Evolutionary conservation across 2,888 invertebrate genomes (phyloP).

Genomic region (Rhagium mordax): DNA sequence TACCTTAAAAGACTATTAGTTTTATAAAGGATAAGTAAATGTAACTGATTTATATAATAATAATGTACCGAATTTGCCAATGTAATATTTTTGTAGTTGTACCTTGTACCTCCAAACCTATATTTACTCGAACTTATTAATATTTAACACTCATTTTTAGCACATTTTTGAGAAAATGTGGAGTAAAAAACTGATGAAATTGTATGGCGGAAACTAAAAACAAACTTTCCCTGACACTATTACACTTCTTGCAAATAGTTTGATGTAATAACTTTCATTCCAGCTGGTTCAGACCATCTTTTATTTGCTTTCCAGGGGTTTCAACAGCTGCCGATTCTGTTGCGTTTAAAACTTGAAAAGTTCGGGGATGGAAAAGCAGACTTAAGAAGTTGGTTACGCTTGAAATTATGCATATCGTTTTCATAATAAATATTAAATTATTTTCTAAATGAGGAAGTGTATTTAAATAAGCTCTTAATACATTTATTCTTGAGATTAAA

Average conservation of each 20-base stretch:
- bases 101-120: no score
- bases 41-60: no score
- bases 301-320: conserved; percentile 35
- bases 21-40: no score
- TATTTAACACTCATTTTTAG: no score
- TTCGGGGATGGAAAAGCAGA: conserved; percentile 22
- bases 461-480: conserved; percentile 36
- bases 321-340: conserved; percentile 41
- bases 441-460: conserved; percentile 32
- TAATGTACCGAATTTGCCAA: no score
- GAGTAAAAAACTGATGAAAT: conserved; percentile 18
- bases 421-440: conserved; percentile 40
- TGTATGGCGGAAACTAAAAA: conserved; percentile 19
- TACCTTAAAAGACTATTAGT: no score
- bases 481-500: conserved; percentile 13
- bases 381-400: conserved; percentile 36
- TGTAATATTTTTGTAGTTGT: no score
- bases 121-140: no score
- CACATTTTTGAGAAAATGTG: no score
- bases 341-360: conserved; percentile 41
- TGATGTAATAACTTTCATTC: conserved; percentile 40
- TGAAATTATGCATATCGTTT: conserved; percentile 44
- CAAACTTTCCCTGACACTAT: conserved; percentile 33
- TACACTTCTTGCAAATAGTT: conserved; percentile 32
- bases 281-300: conserved; percentile 33